Percentiles rank a stretch among this genome's conserved stretches.
Evolutionary conservation across 2,113 vertebrate species (phyloP).

Genomic region (Paratilapia polleni): DNA sequence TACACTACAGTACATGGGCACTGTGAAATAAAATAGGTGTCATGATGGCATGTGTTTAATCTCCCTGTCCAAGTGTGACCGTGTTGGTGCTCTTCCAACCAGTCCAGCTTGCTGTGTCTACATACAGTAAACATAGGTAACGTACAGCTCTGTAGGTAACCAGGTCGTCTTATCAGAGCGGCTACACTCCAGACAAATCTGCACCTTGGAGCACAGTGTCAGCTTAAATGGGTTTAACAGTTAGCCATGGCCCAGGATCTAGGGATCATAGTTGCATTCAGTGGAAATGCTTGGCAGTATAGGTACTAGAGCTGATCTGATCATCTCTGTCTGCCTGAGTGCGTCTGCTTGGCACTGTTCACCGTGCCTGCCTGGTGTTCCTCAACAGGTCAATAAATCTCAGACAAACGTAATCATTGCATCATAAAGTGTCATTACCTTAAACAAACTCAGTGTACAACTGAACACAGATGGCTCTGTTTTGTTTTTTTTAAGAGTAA

Average conservation of each 20-base stretch:
- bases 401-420: slow-evolving; percentile 8
- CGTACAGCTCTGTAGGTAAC: slow-evolving; percentile 56
- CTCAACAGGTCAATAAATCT: slow-evolving; percentile 52
- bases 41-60: slow-evolving; percentile 49
- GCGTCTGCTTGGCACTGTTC: slow-evolving; percentile 28
- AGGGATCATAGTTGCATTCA: slow-evolving; percentile 44
- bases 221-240: slow-evolving; percentile 75
- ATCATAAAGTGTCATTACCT: slow-evolving; percentile 31
- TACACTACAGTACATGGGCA: slow-evolving; percentile 27
- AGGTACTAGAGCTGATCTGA: slow-evolving; percentile 51
- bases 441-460: slow-evolving; percentile 19
- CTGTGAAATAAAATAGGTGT: slow-evolving; percentile 48
- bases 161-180: slow-evolving; percentile 51
- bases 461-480: slow-evolving; percentile 7
- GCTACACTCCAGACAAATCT: slow-evolving; percentile 62
- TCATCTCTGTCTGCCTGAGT: slow-evolving; percentile 36
- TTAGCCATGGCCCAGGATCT: slow-evolving; percentile 41
- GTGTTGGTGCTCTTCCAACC: slow-evolving; percentile 10
- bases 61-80: slow-evolving; percentile 21
- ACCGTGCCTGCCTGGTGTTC: slow-evolving; percentile 11
- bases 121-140: slow-evolving; percentile 60
- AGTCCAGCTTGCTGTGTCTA: slow-evolving; percentile 20
- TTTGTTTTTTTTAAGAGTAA: neutral
- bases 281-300: slow-evolving; percentile 37
- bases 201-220: slow-evolving; percentile 60